These are phyloP conservation scores for Balanococcus diminutus DNA, from an alignment of 2,888 invertebrate genomes.

Conservation along the genomic window DNA sequence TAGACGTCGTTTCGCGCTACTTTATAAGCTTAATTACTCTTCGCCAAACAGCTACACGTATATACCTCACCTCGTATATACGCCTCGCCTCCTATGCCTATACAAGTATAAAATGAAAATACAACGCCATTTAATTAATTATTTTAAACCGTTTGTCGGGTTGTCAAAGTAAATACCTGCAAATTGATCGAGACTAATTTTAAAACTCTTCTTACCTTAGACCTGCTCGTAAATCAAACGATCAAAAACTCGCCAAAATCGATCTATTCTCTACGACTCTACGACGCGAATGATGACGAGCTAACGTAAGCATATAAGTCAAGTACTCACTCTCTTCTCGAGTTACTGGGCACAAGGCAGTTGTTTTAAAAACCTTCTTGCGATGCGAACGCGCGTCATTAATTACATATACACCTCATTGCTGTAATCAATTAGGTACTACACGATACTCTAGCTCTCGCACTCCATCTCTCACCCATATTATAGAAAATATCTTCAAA, in stretches of 20 bases:
- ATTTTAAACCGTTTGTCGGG: neutral
- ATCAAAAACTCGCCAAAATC: neutral
- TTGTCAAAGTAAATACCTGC: neutral
- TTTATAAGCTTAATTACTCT: constrained; percentile 7
- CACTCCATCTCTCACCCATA: neutral
- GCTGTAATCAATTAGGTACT: neutral
- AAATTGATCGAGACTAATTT: neutral
- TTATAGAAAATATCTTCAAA: neutral
- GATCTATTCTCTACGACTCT: neutral
- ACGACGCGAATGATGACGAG: too few species aligned
- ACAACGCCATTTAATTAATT: constrained; percentile 1
- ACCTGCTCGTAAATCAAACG: neutral
- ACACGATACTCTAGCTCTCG: neutral
- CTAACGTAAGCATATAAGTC: too few species aligned
- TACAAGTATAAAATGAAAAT: neutral
- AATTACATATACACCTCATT: neutral
- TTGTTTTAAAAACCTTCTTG: neutral
- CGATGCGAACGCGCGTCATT: neutral
- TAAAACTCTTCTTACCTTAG: neutral
- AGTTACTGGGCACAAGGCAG: too few species aligned
- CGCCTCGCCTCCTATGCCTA: neutral
- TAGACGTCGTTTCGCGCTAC: constrained; percentile 28
- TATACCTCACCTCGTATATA: neutral
- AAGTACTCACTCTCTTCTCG: too few species aligned
- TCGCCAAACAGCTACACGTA: neutral